Evolutionary conservation across 2,888 invertebrate genomes (phyloP), one percentile per base, ranked within the genome.

Genomic region (Emmelina monodactyla): DNA sequence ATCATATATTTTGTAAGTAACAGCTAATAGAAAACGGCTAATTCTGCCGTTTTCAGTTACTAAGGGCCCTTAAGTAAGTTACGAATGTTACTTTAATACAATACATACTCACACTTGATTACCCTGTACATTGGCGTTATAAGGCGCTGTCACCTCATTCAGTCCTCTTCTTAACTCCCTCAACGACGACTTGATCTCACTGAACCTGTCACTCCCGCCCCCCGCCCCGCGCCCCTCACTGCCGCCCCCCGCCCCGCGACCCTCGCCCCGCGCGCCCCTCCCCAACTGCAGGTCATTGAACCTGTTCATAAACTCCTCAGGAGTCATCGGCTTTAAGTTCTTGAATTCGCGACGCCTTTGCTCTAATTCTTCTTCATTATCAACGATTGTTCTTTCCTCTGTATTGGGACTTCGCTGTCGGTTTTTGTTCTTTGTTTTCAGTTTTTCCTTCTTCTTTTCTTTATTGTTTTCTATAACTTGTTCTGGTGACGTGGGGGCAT

Each of bases 81-180:
- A n/a, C n/a, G n/a, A n/a, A n/a, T n/a, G n/a, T n/a, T n/a, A n/a
- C n/a, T n/a, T n/a, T n/a, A n/a, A n/a, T n/a, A n/a, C n/a, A n/a
- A n/a, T n/a, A n/a, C n/a, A 25, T 25, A 25, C 25, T 25, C 11
- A 25, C 25, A 25, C n/a, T 3, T 9, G 25, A 10, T 25, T 25
- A 3, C n/a, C 25, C 4, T 4, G 4, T 7, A 37, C 14, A 31
- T 42, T 51, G 3, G 51, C 38, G 35, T 67, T 67, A 42, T 75
- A 73, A 0, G 75, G 73, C 0, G 75, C 72, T 1, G 69, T 76
- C 2, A 75, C 79, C 69, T 78, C 72, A 42, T 76, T 78, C 25
- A 80, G 47, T 1, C 68, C 79, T 7, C 75, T 50, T 22, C 79
- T 44, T 4, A 80, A 47, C 38, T 70, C 71, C 39, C 59, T 47